These are phyloP conservation scores for Anthopleura sola DNA, from an alignment of 64 coral and sea anemone genomes.

Conservation along the genomic window DNA sequence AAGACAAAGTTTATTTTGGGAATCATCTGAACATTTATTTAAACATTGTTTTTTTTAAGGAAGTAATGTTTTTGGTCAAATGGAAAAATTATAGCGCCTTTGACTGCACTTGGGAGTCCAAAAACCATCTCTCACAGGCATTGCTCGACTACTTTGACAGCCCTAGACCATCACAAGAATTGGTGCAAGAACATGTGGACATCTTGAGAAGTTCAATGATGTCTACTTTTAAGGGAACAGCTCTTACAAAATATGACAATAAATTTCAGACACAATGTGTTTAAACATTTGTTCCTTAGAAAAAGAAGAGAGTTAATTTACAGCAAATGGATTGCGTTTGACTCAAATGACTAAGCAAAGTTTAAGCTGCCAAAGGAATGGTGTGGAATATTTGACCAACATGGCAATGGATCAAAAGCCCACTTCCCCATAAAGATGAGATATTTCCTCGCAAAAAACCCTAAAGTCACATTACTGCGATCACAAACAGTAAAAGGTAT, in stretches of 20 bases:
- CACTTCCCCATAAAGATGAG: slow-evolving; percentile 28
- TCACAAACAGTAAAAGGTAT: slow-evolving; percentile 6
- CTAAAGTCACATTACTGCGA: slow-evolving; percentile 15
- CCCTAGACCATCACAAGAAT: slow-evolving; percentile 1
- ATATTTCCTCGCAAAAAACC: slow-evolving; percentile 19
- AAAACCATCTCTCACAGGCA: slow-evolving; percentile 24
- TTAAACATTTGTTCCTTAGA: slow-evolving; percentile 42
- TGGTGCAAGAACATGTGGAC: slow-evolving; percentile 38
- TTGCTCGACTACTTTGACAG: slow-evolving; percentile 25
- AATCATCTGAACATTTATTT: no score
- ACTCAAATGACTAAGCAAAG: slow-evolving; percentile 22
- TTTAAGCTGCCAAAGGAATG: slow-evolving; percentile 20
- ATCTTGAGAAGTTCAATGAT: slow-evolving; percentile 3
- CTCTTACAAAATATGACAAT: slow-evolving; percentile 21
- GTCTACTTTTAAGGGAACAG: slow-evolving; percentile 17
- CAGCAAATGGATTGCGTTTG: slow-evolving; percentile 32
- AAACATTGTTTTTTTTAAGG: no score
- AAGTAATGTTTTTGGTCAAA: no score
- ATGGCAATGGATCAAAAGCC: slow-evolving; percentile 22
- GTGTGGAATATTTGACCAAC: slow-evolving; percentile 33
- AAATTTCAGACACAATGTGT: slow-evolving; percentile 44
- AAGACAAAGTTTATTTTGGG: no score
- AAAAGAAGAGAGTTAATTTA: slow-evolving; percentile 18
- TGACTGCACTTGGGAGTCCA: slow-evolving; percentile 24
- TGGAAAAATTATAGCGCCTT: no score